Conservation (phyloP, 2,888 invertebrate genomes). For the Protodeltote pygarga region DNA sequence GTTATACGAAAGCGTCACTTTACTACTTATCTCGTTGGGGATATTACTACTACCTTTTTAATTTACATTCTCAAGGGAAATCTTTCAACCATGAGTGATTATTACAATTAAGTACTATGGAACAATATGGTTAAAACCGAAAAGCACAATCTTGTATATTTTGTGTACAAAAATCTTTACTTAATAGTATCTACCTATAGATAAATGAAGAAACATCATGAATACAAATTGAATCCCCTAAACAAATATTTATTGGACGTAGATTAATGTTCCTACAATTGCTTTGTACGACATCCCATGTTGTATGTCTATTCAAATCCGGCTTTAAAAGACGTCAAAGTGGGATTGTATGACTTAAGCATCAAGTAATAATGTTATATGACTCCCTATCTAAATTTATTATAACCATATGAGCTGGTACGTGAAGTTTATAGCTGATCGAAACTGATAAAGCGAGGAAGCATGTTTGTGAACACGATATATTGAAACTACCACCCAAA, state of each 20-base stretch:
- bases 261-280: conserved; percentile 40
- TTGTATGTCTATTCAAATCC: conserved; percentile 34
- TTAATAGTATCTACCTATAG: too few species aligned
- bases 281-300: conserved; percentile 30
- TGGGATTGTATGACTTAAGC: conserved; percentile 22
- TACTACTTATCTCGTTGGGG: too few species aligned
- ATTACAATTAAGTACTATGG: too few species aligned
- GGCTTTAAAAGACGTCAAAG: conserved; percentile 32
- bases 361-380: conserved; percentile 25
- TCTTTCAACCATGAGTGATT: too few species aligned
- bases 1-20: too few species aligned
- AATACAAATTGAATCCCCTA: conserved; percentile 43
- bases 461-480: conserved; percentile 21
- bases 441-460: conserved; percentile 18
- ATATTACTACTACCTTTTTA: too few species aligned
- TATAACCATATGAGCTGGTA: conserved; percentile 28
- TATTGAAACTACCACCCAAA: conserved; percentile 14
- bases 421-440: conserved; percentile 30
- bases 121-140: too few species aligned
- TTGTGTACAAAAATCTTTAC: too few species aligned
- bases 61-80: too few species aligned
- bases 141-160: conserved; percentile 10
- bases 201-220: conserved; percentile 39
- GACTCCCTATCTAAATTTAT: conserved; percentile 36
- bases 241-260: conserved; percentile 47